Base-by-base conservation (phyloP, 64 coral and sea anemone species). In the Porites lutea region DNA sequence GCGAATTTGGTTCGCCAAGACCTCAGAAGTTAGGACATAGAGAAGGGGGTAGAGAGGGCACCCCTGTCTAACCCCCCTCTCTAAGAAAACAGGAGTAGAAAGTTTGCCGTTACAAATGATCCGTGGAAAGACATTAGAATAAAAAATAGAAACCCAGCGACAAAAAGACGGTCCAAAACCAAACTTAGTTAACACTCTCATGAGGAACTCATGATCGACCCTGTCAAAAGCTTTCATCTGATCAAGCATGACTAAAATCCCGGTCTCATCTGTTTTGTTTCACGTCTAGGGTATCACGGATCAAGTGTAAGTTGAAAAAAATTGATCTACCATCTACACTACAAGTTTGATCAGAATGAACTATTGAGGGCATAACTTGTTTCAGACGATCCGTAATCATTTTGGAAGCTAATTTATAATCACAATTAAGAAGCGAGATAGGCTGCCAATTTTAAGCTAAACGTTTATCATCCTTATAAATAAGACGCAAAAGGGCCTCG, bases 31-130 rank as follows among this genome's bases (percentile, higher is more conserved):
- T 10, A 86, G 18, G 2, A 92, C 90, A 76, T 60, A 86, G 2
- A 92, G 45, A 2, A 92, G 4, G 9, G 90, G 79, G 1, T 72
- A 92, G 0, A 92, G 58, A 0, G 82, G 90, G 8, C 59, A 92
- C 1, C 73, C 90, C 22, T 55, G 53, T 2, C 62, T 65, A 8
- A 65, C 62, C 62, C 62, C 62, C 18, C 62, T 65, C 4, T 15
- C 13, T 8, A 65, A 2, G 18, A 65, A 13, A 14, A 65, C 11
- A 1, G 15, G 13, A 18, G 15, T 47, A 86, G 82, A 67, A 7
- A 86, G 13, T 8, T 67, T 19, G 8, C 62, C 82, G 49, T 86
- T 86, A 67, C 60, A 67, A 2, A 86, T 49, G 0, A 86, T 47
- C 5, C 64, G 57, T 0, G 60, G 22, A 50, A 43, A 45, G 13